phyloP scores from a whole-genome alignment of 2,888 invertebrate genomes.

The Deilephila elpenor region DNA sequence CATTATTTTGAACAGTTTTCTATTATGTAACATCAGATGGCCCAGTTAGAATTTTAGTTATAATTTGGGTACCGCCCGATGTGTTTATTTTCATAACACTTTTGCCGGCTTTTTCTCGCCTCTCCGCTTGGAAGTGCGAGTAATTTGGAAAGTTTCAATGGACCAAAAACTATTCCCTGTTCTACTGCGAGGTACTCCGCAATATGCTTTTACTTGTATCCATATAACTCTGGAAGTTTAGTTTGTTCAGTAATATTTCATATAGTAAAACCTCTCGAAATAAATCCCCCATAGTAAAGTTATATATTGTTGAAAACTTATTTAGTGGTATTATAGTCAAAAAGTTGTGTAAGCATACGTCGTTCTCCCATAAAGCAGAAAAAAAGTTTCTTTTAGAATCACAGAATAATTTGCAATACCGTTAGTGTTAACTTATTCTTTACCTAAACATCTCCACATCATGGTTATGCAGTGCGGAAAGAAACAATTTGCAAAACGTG shows the following conservation, averaged over 20 bases:
- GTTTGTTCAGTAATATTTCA: neutral
- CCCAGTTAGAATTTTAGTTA: no score
- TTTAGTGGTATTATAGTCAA: no score
- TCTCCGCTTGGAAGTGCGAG: slow-evolving; percentile 3
- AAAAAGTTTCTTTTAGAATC: no score
- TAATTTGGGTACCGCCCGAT: neutral
- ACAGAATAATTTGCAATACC: no score
- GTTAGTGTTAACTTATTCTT: no score
- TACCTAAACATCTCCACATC: no score
- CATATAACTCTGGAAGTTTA: neutral
- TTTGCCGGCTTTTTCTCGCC: neutral
- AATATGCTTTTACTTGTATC: slow-evolving; percentile 1
- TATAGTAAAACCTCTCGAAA: neutral
- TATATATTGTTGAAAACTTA: no score
- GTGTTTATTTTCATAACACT: neutral
- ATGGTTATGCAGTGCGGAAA: no score
- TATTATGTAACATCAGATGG: neutral
- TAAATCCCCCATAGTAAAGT: neutral
- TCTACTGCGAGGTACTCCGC: slow-evolving; percentile 2
- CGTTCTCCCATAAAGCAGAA: no score
- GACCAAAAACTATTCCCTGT: neutral
- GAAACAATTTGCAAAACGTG: no score
- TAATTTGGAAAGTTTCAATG: slow-evolving; percentile 2
- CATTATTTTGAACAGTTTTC: slow-evolving; percentile 11
- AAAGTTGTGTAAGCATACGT: no score